These are phyloP conservation scores for Pelecanoides urinatrix DNA, from an alignment of 2,113 vertebrate species.

Conservation along the genomic window DNA sequence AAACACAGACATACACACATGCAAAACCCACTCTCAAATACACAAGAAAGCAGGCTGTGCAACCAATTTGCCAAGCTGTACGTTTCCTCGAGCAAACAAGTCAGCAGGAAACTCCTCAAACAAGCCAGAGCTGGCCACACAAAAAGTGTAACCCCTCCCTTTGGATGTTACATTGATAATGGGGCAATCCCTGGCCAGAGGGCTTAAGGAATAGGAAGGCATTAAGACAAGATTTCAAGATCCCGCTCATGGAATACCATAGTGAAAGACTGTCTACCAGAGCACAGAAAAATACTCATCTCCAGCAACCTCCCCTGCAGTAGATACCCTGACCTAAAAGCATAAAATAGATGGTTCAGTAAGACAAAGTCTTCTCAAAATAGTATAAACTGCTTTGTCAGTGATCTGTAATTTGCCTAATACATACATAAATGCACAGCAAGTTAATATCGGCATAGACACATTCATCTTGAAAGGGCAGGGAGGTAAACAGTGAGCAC, in stretches of 20 bases:
- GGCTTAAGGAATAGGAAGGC: not conserved
- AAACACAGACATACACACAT: not conserved
- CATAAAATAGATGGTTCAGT: not conserved
- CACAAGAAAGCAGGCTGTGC: not conserved
- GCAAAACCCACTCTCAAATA: not conserved
- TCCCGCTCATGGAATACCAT: not conserved
- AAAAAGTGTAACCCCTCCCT: slow-evolving; percentile 21
- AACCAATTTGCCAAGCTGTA: not conserved
- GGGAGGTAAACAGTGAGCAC: not conserved
- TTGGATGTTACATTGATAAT: not conserved
- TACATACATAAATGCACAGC: not conserved
- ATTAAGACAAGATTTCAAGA: not conserved
- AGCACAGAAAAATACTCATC: not conserved
- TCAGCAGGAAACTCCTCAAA: slow-evolving; percentile 24
- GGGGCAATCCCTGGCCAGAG: slow-evolving; percentile 40
- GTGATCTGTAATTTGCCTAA: not conserved
- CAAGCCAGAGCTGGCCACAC: slow-evolving; percentile 53
- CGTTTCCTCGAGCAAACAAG: not conserved
- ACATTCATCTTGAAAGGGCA: not conserved
- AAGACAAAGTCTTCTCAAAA: not conserved
- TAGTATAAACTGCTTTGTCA: not conserved
- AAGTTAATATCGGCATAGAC: not conserved
- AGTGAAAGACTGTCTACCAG: not conserved
- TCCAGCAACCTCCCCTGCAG: not conserved
- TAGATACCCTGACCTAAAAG: not conserved